A percentile compares a stretch with the other conserved stretches of the same genome.
Evolutionary conservation across 2,888 invertebrate genomes (phyloP).

Genomic region (Polia nebulosa): DNA sequence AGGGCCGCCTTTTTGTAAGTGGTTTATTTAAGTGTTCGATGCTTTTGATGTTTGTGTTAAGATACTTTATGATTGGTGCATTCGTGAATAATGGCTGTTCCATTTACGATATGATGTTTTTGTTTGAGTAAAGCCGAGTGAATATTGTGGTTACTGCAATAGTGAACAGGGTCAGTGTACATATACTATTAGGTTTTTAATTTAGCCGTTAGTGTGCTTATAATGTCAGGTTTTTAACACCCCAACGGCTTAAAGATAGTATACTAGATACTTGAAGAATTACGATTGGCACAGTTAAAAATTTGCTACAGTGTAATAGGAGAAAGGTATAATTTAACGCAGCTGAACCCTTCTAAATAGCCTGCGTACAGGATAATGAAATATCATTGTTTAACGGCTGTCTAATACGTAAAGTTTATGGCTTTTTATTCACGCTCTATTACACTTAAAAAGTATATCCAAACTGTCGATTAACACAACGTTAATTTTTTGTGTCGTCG

Average conservation of each 20-base stretch:
- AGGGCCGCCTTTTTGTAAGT: constrained; percentile 70
- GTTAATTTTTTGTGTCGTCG: constrained; percentile 72
- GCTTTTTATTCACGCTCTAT: constrained; percentile 71
- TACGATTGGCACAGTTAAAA: constrained; percentile 53
- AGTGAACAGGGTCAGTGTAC: constrained; percentile 15
- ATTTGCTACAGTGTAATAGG: constrained; percentile 32
- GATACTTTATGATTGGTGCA: constrained; percentile 45
- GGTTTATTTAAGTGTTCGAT: constrained; percentile 62
- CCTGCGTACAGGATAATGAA: constrained; percentile 51
- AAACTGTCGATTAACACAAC: constrained; percentile 66
- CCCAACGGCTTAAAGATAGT: constrained; percentile 44
- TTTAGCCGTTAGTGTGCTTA: constrained; percentile 29
- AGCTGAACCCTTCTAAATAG: constrained; percentile 55
- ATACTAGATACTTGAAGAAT: constrained; percentile 57
- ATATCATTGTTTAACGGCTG: constrained; percentile 62
- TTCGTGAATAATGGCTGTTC: constrained; percentile 19
- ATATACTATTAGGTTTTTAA: constrained; percentile 16
- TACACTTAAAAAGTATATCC: constrained; percentile 68
- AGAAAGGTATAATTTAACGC: constrained; percentile 60
- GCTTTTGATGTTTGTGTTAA: constrained; percentile 52
- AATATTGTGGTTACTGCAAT: background rate
- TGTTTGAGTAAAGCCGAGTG: background rate
- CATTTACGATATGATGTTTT: constrained; percentile 28
- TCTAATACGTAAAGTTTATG: constrained; percentile 63
- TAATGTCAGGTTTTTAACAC: constrained; percentile 11